Evolutionary conservation across 2,113 vertebrate genomes (phyloP), one percentile per base, ranked within the genome.

Genomic region (Holacanthus passer): DNA sequence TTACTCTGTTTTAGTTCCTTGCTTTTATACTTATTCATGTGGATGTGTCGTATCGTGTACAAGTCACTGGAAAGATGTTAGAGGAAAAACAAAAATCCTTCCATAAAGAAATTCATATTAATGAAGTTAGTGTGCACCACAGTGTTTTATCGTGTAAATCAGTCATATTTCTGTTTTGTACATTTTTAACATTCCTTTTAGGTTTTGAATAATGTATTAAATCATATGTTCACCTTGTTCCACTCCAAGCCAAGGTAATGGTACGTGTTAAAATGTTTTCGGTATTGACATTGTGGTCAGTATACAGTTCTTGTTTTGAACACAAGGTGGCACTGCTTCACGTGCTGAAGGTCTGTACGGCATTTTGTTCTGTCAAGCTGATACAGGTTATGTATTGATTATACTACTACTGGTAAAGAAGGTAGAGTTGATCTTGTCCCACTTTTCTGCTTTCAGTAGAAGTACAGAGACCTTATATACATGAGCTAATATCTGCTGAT

Each of bases 31-130:
- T 41, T 82, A 29, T 79, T 83, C 32, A 52, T 85, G 73, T 67
- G 50, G 50, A 62, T 75, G 64, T 85, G 66, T 79, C 60, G n/a
- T 64, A 4, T 56, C 64, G 37, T 70, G 81, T 83, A 74, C 84
- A 72, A 78, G 67, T 90, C 88, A 92, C 91, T 91, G 90, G 87
- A 92, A 83, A 73, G 74, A 87, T 65, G 64, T 68, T 74, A 35
- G 48, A 70, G 68, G 35, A 43, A 67, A 73, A 86, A 68, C 24
- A 50, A 50, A 86, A 78, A 24, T 83, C 60, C 70, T 84, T 77
- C 72, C 71, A 53, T 77, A 52, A 67, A 75, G 67, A 81, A 56
- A 63, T 24, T 62, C 41, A 53, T 72, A 31, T 79, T 73, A 70
- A 69, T 67, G 45, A 68, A 83, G 76, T 37, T 71, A 62, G 66